These are phyloP conservation scores for Cervus canadensis DNA, from an alignment of 2,113 vertebrate genomes.

Conservation along the genomic window DNA sequence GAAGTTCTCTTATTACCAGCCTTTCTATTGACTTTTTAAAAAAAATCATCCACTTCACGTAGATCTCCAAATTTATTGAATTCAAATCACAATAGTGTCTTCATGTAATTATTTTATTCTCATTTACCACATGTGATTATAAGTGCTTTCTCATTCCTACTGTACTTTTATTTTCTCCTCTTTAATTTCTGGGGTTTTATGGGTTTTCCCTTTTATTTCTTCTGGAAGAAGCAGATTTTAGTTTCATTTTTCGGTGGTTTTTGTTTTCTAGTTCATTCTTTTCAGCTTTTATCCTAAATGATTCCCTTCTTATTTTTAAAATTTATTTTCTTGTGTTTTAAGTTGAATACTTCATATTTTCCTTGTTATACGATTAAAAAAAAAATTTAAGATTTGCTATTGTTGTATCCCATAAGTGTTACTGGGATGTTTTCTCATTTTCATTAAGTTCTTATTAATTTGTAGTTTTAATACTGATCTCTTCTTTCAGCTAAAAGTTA, in stretches of 20 bases:
- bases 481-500: neutral
- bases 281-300: neutral
- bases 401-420: too few species aligned
- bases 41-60: neutral
- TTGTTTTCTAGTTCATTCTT: neutral
- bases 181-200: neutral
- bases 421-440: neutral
- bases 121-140: rapidly evolving
- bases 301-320: neutral
- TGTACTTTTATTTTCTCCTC: neutral
- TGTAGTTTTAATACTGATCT: neutral
- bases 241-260: neutral
- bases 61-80: neutral
- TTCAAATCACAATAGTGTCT: neutral
- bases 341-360: neutral
- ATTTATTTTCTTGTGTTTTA: neutral
- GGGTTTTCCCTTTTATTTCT: neutral
- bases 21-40: neutral
- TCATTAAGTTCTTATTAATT: neutral
- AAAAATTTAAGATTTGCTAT: neutral
- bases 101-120: neutral
- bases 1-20: neutral
- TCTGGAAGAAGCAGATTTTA: neutral
- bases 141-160: neutral
- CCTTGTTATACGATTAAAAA: neutral